Evolutionary conservation across 2,888 invertebrate species (phyloP).

Genomic region (Andrena fulva): DNA sequence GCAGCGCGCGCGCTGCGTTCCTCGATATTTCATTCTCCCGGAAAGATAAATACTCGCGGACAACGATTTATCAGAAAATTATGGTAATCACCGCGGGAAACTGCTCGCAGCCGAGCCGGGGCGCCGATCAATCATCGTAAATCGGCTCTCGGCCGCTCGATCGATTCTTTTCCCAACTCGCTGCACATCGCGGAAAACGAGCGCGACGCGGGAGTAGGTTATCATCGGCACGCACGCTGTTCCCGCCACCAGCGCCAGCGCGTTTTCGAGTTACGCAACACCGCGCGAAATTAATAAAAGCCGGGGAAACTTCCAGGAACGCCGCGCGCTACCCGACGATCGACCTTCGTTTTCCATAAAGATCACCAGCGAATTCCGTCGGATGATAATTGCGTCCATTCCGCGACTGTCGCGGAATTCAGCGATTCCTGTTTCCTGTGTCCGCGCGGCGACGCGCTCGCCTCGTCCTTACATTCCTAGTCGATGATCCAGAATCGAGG

Average conservation of each 20-base stretch:
- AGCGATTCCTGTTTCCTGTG: slow-evolving; percentile 67
- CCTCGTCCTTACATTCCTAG: slow-evolving; percentile 79
- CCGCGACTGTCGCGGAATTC: slow-evolving; percentile 74
- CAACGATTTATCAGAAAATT: slow-evolving; percentile 51
- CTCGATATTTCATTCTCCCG: slow-evolving; percentile 52
- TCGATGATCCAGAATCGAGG: slow-evolving; percentile 74
- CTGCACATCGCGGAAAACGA: neutral
- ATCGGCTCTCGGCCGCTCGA: neutral
- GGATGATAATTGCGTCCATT: slow-evolving; percentile 57
- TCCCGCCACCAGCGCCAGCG: slow-evolving; percentile 9
- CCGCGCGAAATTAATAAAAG: slow-evolving; percentile 42
- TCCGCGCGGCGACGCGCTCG: neutral
- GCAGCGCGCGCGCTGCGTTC: slow-evolving; percentile 16
- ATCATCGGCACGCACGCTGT: neutral
- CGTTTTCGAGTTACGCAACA: slow-evolving; percentile 37
- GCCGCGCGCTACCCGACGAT: neutral
- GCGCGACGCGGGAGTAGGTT: neutral
- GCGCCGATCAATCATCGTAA: neutral
- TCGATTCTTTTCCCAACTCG: neutral
- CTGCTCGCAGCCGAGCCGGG: neutral
- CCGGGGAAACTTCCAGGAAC: slow-evolving; percentile 48
- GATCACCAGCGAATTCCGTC: slow-evolving; percentile 53
- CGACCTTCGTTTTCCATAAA: slow-evolving; percentile 47
- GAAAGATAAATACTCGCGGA: slow-evolving; percentile 42
- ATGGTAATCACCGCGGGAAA: slow-evolving; percentile 34